A percentile compares a stretch with the other conserved stretches of the same genome.
Evolutionary conservation across 2,113 vertebrate species (phyloP).

Genomic region (Trachemys scripta): DNA sequence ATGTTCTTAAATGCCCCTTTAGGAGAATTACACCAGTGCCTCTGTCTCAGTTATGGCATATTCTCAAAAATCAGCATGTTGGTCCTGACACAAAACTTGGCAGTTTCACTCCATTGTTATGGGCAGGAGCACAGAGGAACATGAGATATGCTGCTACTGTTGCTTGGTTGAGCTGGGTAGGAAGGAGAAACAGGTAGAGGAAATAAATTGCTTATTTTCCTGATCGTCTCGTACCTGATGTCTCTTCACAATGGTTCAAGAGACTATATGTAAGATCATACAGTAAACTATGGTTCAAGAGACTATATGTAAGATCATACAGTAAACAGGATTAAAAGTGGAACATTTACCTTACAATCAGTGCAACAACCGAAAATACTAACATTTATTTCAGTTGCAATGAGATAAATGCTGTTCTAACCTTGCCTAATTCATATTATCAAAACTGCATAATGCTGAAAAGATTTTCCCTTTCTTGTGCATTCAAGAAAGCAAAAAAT

Average conservation of each 20-base stretch:
- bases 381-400: background rate
- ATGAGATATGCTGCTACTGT: background rate
- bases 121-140: background rate
- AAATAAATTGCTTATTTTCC: background rate
- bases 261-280: background rate
- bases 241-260: background rate
- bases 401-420: background rate
- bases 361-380: background rate
- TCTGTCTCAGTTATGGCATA: background rate
- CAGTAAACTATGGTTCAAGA: background rate
- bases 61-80: fast-evolving
- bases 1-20: background rate
- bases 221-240: background rate
- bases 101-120: background rate
- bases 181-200: background rate
- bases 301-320: background rate
- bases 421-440: background rate
- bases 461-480: background rate
- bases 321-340: background rate
- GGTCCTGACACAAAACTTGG: background rate
- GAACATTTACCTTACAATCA: background rate
- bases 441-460: background rate
- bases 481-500: background rate
- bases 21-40: background rate
- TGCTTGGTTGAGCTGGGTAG: background rate